Base-by-base conservation (phyloP, 2,888 invertebrate genomes). In the Cotesia congregata region DNA sequence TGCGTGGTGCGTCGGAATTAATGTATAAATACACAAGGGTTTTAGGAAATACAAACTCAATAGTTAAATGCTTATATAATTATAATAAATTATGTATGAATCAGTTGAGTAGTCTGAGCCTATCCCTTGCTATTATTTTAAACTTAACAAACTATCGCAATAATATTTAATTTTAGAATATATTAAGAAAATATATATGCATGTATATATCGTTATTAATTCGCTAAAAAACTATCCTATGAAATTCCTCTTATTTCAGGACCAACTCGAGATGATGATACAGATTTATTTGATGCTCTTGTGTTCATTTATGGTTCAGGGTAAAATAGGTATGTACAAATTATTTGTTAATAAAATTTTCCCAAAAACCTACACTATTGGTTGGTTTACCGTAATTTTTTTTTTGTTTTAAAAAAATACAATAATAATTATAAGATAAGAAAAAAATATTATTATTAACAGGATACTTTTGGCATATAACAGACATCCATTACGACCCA, bases 401-500 rank as follows among this genome's bases (percentile, higher is more conserved):
- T 17, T 17, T 17, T 17, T 17, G 0, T 17, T 17, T 17, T 17
- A 17, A 17, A 0, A 17, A 17, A 17, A 17, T 17, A 17, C 17
- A 17, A 17, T 17, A 17, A 17, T 17, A 17, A 17, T 17, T 17
- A 17, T 17, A 17, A 17, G 17, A 17, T 17, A 17, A 17, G 17
- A 17, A 17, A 17, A 17, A 17, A 17, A 17, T 17, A 17, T 79
- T 82, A 83, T 82, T 79, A 86, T 91, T 91, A 94, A 1, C 94
- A 97, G 97, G 97, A 84, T 96, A 95, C 90, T 97, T 97, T 91
- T 97, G 97, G 97, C 97, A 97, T 90, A 95, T 97, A 87, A 96
- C 97, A 82, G 97, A 97, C 90, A 93, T 97, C 84, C 97, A 97
- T 90, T 95, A 95, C 91, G 97, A 97, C 88, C 94, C 95, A 5